phyloP scores from a whole-genome alignment of 2,113 vertebrate species.

The Gambusia affinis region DNA sequence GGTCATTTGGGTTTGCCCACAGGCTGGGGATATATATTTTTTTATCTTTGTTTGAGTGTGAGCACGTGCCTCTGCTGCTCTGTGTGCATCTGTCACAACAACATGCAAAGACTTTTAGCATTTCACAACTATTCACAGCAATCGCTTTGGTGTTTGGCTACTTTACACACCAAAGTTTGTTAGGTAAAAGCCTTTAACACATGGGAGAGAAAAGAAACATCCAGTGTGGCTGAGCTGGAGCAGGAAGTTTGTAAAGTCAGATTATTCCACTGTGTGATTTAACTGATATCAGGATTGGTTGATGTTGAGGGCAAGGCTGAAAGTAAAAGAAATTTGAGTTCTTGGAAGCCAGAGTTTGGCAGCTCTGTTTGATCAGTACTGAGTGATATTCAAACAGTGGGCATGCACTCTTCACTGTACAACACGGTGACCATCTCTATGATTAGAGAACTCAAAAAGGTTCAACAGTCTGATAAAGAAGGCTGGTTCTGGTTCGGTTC shows the following conservation, averaged over 20 bases:
- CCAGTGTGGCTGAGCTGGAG: too few species aligned
- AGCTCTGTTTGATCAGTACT: neutral
- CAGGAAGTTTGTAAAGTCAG: neutral
- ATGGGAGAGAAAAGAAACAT: too few species aligned
- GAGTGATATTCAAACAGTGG: too few species aligned
- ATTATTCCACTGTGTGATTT: neutral
- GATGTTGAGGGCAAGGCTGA: neutral
- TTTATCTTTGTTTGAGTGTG: conserved; percentile 4
- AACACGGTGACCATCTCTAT: too few species aligned
- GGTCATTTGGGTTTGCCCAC: conserved; percentile 2
- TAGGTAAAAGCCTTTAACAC: too few species aligned
- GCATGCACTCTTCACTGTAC: too few species aligned
- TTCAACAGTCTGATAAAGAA: too few species aligned
- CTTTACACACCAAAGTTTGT: neutral
- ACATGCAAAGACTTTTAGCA: neutral
- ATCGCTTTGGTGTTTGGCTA: neutral
- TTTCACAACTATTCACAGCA: neutral
- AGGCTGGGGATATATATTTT: neutral
- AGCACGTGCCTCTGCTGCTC: neutral
- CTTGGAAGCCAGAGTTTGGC: neutral
- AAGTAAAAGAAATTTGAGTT: neutral
- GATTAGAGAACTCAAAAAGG: too few species aligned
- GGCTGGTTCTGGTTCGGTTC: too few species aligned
- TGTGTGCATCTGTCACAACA: neutral
- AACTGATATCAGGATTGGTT: neutral